Conservation (phyloP, 1,140 invertebrate genomes). For the Drosophila kurseongensis region DNA sequence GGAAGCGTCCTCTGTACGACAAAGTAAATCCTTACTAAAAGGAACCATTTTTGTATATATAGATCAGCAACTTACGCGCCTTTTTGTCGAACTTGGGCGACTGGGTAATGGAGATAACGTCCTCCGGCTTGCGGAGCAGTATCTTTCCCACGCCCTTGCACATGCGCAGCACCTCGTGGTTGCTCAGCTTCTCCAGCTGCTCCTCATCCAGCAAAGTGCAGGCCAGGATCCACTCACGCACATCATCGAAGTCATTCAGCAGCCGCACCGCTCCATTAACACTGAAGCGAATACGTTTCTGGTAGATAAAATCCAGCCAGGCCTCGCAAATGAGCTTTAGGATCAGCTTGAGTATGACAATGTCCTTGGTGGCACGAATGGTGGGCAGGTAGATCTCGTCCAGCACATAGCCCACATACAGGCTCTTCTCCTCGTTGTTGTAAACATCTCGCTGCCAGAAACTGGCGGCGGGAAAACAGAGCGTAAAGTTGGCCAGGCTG, state of each 20-base stretch:
- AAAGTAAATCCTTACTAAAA: background rate
- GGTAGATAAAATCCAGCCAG: conserved; percentile 93
- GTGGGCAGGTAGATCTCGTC: conserved; percentile 91
- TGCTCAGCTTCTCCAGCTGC: conserved; percentile 87
- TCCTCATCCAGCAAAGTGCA: conserved; percentile 87
- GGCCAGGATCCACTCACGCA: conserved; percentile 89
- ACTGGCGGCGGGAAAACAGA: conserved; percentile 89
- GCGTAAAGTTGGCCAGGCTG: conserved; percentile 90
- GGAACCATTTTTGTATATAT: too few relatives aligned
- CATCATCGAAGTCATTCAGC: conserved; percentile 90
- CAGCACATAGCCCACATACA: conserved; percentile 79
- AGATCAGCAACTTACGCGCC: conserved; percentile 40
- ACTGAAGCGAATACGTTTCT: conserved; percentile 90
- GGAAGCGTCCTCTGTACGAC: conserved; percentile 57
- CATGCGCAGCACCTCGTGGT: conserved; percentile 90
- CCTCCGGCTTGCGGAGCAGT: conserved; percentile 90
- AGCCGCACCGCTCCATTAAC: conserved; percentile 87
- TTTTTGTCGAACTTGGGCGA: conserved; percentile 78
- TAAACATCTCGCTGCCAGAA: conserved; percentile 86
- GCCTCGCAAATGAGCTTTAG: conserved; percentile 92
- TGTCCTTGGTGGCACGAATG: conserved; percentile 89
- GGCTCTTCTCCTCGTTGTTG: conserved; percentile 73
- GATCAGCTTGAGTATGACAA: conserved; percentile 90
- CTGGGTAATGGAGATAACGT: conserved; percentile 85
- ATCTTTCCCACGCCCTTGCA: conserved; percentile 93